A percentile compares a stretch with the other conserved stretches of the same genome.
Conservation (phyloP, 2,888 invertebrate genomes). For the Pyralis farinalis region DNA sequence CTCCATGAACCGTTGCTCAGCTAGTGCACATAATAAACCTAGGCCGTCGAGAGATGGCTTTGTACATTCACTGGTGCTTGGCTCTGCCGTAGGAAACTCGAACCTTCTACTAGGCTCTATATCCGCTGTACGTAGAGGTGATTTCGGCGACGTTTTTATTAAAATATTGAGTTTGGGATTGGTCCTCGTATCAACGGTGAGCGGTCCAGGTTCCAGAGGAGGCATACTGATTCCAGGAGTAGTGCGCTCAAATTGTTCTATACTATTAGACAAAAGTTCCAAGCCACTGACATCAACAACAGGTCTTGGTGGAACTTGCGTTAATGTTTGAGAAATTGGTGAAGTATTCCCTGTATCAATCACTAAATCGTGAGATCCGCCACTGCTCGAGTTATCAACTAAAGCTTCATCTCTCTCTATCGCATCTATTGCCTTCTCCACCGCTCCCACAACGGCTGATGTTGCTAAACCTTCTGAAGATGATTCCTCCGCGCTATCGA, state of each 20-base stretch:
- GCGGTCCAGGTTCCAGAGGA: slow-evolving; percentile 44
- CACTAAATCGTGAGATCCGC: slow-evolving; percentile 67
- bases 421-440: slow-evolving; percentile 66
- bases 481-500: slow-evolving; percentile 65
- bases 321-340: slow-evolving; percentile 34
- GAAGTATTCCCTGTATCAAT: slow-evolving; percentile 65
- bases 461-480: slow-evolving; percentile 55
- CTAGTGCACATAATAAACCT: slow-evolving; percentile 90
- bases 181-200: slow-evolving; percentile 65
- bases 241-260: slow-evolving; percentile 87
- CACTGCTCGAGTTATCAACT: slow-evolving; percentile 63
- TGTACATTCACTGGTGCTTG: slow-evolving; percentile 43
- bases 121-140: slow-evolving; percentile 53
- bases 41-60: slow-evolving; percentile 83
- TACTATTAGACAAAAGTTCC: slow-evolving; percentile 91
- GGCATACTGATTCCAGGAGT: slow-evolving; percentile 61
- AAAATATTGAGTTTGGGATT: slow-evolving; percentile 61
- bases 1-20: slow-evolving; percentile 91
- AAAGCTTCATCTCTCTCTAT: slow-evolving; percentile 64
- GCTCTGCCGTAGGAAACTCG: slow-evolving; percentile 53
- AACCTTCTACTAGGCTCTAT: slow-evolving; percentile 58
- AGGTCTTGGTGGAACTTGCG: slow-evolving; percentile 27
- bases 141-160: slow-evolving; percentile 69
- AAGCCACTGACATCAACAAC: slow-evolving; percentile 89
- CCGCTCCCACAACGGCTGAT: slow-evolving; percentile 51